Evolutionary conservation across 2,888 invertebrate genomes (phyloP).

Genomic region (Archips xylosteana): DNA sequence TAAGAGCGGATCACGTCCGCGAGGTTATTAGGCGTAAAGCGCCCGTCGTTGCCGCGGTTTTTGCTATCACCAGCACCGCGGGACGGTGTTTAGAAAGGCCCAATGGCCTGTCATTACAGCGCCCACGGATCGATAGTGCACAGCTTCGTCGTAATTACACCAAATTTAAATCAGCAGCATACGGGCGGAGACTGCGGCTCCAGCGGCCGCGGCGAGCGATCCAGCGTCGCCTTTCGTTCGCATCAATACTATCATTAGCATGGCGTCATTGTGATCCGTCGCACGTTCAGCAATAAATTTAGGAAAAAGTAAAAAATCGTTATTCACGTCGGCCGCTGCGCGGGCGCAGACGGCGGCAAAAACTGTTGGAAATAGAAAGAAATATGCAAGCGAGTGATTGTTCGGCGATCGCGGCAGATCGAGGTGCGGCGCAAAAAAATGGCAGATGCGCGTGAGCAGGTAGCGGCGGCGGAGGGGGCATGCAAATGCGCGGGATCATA

Average conservation of each 20-base stretch:
- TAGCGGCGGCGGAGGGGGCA: constrained; percentile 55
- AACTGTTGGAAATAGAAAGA: constrained; percentile 65
- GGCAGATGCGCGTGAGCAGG: constrained; percentile 69
- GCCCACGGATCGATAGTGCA: constrained; percentile 11
- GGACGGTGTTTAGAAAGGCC: constrained; percentile 21
- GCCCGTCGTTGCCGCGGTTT: neutral
- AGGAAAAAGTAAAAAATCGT: constrained; percentile 54
- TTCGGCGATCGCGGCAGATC: constrained; percentile 51
- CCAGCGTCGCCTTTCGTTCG: constrained; percentile 23
- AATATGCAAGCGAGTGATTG: constrained; percentile 66
- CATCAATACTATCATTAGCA: constrained; percentile 46
- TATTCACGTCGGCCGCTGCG: constrained; percentile 56
- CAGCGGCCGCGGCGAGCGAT: neutral
- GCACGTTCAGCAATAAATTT: constrained; percentile 63
- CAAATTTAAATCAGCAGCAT: neutral
- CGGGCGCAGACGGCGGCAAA: constrained; percentile 50
- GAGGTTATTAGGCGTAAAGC: constrained; percentile 23
- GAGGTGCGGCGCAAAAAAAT: constrained; percentile 52
- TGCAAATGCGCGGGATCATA: constrained; percentile 55
- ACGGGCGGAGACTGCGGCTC: neutral
- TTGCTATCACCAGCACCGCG: neutral
- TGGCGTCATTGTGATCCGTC: constrained; percentile 43
- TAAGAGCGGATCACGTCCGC: constrained; percentile 24
- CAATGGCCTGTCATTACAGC: constrained; percentile 19
- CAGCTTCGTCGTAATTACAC: constrained; percentile 34